phyloP scores from a whole-genome alignment of 2,888 invertebrate genomes.

The Morinoia aosen region DNA sequence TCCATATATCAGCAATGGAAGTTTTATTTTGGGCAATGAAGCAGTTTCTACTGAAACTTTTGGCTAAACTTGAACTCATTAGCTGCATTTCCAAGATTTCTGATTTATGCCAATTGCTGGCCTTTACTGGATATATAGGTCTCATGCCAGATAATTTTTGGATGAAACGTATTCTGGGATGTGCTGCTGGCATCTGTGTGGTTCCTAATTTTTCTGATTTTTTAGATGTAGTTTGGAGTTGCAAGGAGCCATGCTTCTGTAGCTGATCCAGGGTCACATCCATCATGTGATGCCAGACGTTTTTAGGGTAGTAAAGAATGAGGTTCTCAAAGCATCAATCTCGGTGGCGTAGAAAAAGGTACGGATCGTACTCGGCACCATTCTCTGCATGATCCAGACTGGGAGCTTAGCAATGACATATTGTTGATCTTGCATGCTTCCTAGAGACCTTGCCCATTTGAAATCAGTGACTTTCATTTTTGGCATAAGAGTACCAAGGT shows the following conservation, averaged over 20 bases:
- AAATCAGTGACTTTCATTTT: not conserved
- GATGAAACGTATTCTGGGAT: not conserved
- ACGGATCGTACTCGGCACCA: not conserved
- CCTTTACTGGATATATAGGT: not conserved
- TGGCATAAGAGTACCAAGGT: not conserved
- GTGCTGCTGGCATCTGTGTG: not conserved
- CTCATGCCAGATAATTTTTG: slow-evolving; percentile 20
- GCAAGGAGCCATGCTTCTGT: not conserved
- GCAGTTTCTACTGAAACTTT: not conserved
- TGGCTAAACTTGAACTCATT: not conserved
- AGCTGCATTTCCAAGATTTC: not conserved
- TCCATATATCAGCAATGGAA: not conserved
- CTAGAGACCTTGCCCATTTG: not conserved
- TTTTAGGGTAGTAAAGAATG: slow-evolving; percentile 30
- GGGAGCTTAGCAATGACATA: slow-evolving; percentile 27
- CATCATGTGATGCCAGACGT: not conserved
- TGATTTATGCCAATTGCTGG: not conserved
- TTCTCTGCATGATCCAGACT: slow-evolving; percentile 1
- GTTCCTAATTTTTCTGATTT: not conserved
- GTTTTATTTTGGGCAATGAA: not conserved
- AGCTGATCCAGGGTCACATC: not conserved
- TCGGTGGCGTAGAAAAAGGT: slow-evolving; percentile 38
- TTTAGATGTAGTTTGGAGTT: not conserved
- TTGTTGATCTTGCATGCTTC: not conserved
- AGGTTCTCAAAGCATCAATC: not conserved